Percentiles rank a stretch among this genome's conserved stretches.
Conservation (phyloP, 2,113 vertebrate species). For the Lanius collurio region DNA sequence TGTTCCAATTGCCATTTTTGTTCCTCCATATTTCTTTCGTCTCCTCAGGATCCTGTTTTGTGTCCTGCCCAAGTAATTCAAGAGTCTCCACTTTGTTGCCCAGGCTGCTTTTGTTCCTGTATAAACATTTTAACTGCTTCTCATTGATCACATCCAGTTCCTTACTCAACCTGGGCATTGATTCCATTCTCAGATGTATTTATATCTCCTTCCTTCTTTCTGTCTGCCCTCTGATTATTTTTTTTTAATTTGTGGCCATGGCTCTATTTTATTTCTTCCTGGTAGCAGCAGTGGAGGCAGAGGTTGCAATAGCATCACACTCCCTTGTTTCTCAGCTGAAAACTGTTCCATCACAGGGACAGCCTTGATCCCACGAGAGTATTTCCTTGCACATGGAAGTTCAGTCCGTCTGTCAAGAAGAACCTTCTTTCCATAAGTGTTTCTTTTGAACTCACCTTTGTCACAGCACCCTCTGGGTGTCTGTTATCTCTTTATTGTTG, state of each 20-base stretch:
- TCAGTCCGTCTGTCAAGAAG: background rate
- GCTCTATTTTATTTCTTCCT: background rate
- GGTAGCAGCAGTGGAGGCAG: background rate
- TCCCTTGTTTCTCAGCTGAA: background rate
- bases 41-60: background rate
- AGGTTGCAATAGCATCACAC: background rate
- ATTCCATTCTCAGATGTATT: background rate
- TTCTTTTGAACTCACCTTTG: background rate
- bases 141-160: background rate
- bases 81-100: background rate
- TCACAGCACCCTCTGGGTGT: background rate
- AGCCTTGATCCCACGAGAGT: background rate
- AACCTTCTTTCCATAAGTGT: background rate
- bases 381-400: background rate
- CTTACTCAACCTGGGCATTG: background rate
- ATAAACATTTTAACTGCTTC: background rate
- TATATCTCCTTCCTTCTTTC: background rate
- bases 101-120: conserved; percentile 4
- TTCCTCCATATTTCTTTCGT: background rate
- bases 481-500: background rate
- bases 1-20: background rate
- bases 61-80: background rate
- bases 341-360: background rate
- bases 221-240: background rate
- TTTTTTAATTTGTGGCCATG: background rate